Base-by-base conservation (phyloP, 2,888 invertebrate genomes). In the Hydriomena furcata region DNA sequence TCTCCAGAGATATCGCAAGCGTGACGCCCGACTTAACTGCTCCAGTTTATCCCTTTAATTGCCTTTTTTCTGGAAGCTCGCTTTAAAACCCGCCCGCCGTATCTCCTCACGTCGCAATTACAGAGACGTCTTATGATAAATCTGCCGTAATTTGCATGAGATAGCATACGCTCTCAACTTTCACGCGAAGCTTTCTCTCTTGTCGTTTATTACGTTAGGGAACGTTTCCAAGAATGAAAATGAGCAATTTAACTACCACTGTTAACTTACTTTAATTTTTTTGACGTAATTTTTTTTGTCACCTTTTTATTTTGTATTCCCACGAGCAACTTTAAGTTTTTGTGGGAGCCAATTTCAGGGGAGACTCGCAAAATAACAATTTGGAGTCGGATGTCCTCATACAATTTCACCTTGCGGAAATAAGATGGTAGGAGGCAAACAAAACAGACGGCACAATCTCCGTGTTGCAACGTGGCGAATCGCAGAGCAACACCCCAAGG, bases 101-200 rank as follows among this genome's bases (percentile, higher is more conserved):
- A 90, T 90, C 89, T 90, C 76, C 88, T 86, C 89, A 89, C 88
- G 90, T 90, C 87, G 87, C 86, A 89, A 89, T 90, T 89, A 89
- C 82, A 78, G 87, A 85, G 89, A 87, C 86, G 85, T 88, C 86
- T 88, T 88, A 90, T 90, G 89, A 90, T 90, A 90, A 89, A 90
- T 90, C 89, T 90, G 76, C 83, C 78, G 87, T 88, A 90, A 90
- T 90, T 90, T 90, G 88, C 89, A 89, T 90, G 88, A 90, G 88
- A 90, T 88, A 89, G 89, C 90, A 89, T 90, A 90, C 87, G 90
- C 86, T 88, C 84, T 84, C 86, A 88, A 89, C 88, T 90, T 90
- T 89, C 84, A 82, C 84, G 85, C 82, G 82, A 76, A 82, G 84
- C 85, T 87, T 84, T 82, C 81, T 83, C 84, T 86, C 84, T 83